phyloP scores from a whole-genome alignment of 2,113 vertebrate species.

The Corythornis vintsioides region DNA sequence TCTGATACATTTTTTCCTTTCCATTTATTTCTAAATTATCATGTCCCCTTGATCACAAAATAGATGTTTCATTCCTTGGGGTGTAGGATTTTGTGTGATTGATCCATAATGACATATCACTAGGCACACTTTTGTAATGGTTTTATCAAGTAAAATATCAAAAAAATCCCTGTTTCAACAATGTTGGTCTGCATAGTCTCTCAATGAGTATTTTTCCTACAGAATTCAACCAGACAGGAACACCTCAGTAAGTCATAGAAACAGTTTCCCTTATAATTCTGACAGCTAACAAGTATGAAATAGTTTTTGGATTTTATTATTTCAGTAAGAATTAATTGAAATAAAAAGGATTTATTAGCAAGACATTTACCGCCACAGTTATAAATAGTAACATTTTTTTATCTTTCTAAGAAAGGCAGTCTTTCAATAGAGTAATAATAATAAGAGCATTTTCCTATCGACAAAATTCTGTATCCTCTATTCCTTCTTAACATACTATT shows the following conservation, averaged over 20 bases:
- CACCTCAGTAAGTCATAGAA: neutral
- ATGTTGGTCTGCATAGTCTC: fast-evolving
- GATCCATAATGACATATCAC: neutral
- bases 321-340: neutral
- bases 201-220: neutral
- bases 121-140: neutral
- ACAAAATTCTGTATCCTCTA: neutral
- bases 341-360: neutral
- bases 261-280: neutral
- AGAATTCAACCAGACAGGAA: neutral
- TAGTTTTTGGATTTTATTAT: fast-evolving
- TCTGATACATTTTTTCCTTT: neutral
- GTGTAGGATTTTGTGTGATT: neutral
- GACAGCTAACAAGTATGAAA: neutral
- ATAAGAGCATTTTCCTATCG: neutral
- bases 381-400: neutral
- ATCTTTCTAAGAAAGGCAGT: neutral
- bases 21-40: neutral
- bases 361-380: neutral
- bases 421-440: neutral
- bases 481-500: neutral
- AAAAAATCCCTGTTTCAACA: neutral
- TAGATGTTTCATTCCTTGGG: neutral
- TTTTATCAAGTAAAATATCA: neutral
- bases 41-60: neutral